A percentile compares a stretch with the other conserved stretches of the same genome.
These are phyloP conservation scores for Antigone vipio DNA, from an alignment of 2,113 vertebrate species.

Conservation along the genomic window DNA sequence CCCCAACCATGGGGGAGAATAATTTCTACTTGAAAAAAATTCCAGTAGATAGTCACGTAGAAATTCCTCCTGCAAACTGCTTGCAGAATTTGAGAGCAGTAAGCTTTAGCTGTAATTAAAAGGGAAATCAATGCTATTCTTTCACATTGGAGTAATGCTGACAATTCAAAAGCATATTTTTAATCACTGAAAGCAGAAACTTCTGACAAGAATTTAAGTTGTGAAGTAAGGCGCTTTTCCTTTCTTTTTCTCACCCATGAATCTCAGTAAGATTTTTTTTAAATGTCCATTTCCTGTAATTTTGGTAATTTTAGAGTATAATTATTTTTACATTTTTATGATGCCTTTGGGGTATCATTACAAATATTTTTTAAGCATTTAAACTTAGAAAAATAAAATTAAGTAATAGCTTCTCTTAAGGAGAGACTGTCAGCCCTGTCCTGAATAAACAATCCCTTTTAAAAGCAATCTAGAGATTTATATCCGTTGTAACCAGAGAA, in stretches of 20 bases:
- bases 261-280: conserved; percentile 57
- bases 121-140: background rate
- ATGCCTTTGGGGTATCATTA: conserved; percentile 76
- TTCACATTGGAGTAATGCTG: background rate
- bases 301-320: conserved; percentile 72
- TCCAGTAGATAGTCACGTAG: background rate
- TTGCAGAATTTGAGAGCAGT: background rate
- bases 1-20: fast-evolving
- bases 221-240: conserved; percentile 44
- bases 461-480: conserved; percentile 72
- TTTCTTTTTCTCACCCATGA: conserved; percentile 28
- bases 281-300: conserved; percentile 73
- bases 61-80: background rate
- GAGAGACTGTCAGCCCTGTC: conserved; percentile 66
- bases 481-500: conserved; percentile 72
- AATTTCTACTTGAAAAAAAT: background rate
- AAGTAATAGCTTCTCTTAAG: conserved; percentile 75
- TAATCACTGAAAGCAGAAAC: conserved; percentile 6
- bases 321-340: conserved; percentile 79
- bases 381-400: conserved; percentile 76
- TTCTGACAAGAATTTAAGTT: conserved; percentile 47
- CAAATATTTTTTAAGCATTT: conserved; percentile 76
- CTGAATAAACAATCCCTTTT: conserved; percentile 69
- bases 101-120: background rate
- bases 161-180: background rate